Conservation (phyloP, 2,888 invertebrate species). For the Sphecodes monilicornis region DNA sequence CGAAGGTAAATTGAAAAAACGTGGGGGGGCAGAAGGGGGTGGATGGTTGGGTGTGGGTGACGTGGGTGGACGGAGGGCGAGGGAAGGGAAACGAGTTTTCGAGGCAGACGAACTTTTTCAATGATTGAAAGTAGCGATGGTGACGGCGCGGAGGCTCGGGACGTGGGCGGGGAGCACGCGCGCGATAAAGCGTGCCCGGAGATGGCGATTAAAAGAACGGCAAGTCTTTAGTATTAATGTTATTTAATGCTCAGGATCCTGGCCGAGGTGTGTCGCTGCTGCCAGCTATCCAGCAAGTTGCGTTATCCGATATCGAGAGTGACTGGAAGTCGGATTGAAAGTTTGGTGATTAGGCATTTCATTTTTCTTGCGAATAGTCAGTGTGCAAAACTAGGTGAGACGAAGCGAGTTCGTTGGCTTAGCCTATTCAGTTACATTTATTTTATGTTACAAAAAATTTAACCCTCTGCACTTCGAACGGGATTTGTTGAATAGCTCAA, state of each 20-base stretch:
- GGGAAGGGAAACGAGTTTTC: slow-evolving; percentile 57
- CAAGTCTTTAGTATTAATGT: slow-evolving; percentile 18
- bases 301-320: slow-evolving; percentile 24
- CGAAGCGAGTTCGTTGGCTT: too few species aligned
- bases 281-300: neutral
- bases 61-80: neutral
- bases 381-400: too few species aligned
- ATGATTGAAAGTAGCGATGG: slow-evolving; percentile 58
- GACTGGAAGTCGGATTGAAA: neutral
- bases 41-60: neutral
- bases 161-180: neutral
- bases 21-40: neutral
- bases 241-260: neutral
- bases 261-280: too few species aligned
- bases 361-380: too few species aligned
- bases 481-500: too few species aligned
- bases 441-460: too few species aligned
- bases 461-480: too few species aligned
- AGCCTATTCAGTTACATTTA: too few species aligned
- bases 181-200: slow-evolving; percentile 21
- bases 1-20: slow-evolving; percentile 58
- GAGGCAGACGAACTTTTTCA: slow-evolving; percentile 60
- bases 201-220: slow-evolving; percentile 39
- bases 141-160: neutral
- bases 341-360: too few species aligned